Conservation (phyloP, 2,113 vertebrate genomes). For the Periophthalmus modestus region DNA sequence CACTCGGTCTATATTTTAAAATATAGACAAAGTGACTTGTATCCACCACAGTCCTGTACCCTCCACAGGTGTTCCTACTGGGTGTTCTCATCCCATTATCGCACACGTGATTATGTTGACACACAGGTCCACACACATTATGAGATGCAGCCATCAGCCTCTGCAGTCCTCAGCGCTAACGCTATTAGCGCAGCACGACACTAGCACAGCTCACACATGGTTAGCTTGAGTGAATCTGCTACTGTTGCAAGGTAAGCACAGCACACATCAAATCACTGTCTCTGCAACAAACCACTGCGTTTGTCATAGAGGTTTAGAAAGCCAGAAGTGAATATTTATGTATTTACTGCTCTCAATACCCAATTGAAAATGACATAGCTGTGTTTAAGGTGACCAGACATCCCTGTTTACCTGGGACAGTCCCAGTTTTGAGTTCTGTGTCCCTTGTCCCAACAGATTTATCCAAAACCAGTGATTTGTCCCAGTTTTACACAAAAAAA, state of each 20-base stretch:
- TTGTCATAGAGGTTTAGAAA: background rate
- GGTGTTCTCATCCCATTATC: constrained; percentile 35
- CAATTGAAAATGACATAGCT: too few species aligned
- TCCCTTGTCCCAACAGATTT: too few species aligned
- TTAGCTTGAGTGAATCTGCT: constrained; percentile 35
- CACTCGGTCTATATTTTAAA: background rate
- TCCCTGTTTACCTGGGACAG: too few species aligned
- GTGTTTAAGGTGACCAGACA: too few species aligned
- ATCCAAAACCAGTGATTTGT: too few species aligned
- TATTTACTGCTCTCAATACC: background rate
- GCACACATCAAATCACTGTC: constrained; percentile 3
- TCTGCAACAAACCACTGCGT: background rate
- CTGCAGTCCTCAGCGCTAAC: constrained; percentile 44
- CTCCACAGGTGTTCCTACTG: background rate
- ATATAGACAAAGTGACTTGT: background rate
- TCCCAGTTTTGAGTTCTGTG: too few species aligned
- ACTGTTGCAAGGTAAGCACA: constrained; percentile 32
- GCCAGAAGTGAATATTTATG: background rate
- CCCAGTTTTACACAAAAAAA: too few species aligned
- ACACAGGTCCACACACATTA: constrained; percentile 53
- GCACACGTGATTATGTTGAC: constrained; percentile 29
- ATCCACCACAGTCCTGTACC: background rate
- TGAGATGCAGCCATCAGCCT: constrained; percentile 42
- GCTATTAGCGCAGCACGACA: constrained; percentile 43
- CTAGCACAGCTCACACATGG: constrained; percentile 29